Base-by-base conservation (phyloP, 2,113 vertebrate species). In the Zapus hudsonius region DNA sequence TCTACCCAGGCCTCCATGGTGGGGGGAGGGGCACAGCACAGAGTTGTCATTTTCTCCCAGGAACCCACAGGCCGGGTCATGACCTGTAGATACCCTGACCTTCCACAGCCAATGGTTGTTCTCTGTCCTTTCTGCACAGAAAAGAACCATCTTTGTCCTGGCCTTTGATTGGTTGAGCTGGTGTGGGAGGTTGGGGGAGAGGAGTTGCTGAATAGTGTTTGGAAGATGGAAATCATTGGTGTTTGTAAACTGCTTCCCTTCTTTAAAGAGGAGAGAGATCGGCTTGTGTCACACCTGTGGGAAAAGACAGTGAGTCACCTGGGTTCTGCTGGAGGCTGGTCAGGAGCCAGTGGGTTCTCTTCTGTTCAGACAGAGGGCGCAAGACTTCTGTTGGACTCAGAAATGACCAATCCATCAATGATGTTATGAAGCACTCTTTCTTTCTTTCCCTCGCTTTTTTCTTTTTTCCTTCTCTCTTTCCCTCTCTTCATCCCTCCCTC, bases 1-100 rank as follows among this genome's bases (percentile, higher is more conserved):
- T 61, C 70, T 44, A 52, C 42, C 42, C 27, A 36, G 1, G 38
- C 72, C 64, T 52, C 67, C 29, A 10, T 5, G n/a, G 52, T 12
- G 29, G 10, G 10, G 73, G 33, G 36, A 8, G 1, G 0, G 23
- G 29, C 36, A 10, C 16, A 69, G 29, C 42, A 8, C 2, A 0
- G 23, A 33, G 36, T 36, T 70, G 15, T 67, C 38, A 12, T 84
- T 87, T 16, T 74, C 22, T 73, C 47, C 16, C 22, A 40, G 40
- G n/a, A 47, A 52, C 36, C 29, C n/a, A 70, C 3, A 15, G 63
- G 17, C 36, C n/a, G 31, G 33, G 55, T n/a, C 55, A 29, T 17
- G 16, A 29, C 69, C 75, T n/a, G 47, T 22, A 89, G 57, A 16
- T 17, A 64, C 16, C 33, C 59, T 64, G 23, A 31, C 25, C 63